Conservation (phyloP, 2,113 vertebrate genomes). For the Salminus brasiliensis region DNA sequence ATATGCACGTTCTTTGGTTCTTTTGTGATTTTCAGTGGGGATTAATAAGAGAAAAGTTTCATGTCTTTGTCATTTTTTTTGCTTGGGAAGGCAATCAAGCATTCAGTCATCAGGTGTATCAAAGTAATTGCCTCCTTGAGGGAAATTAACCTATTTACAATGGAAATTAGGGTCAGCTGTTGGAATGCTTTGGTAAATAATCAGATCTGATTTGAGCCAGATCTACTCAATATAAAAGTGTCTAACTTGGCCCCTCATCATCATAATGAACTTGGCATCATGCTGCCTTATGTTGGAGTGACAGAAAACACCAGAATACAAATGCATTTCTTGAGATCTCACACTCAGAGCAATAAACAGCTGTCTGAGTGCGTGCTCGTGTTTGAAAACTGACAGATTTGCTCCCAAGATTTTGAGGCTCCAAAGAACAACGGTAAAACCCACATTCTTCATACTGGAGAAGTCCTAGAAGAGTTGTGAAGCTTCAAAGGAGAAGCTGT, state of each 20-base stretch:
- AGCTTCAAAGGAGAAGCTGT: background rate
- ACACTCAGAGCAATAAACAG: too few species aligned
- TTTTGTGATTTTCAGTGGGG: background rate
- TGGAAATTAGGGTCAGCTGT: conserved; percentile 25
- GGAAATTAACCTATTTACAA: conserved; percentile 3
- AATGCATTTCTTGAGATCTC: background rate
- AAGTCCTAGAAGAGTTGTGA: background rate
- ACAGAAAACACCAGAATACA: too few species aligned
- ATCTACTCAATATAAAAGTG: background rate
- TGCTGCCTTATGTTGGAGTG: background rate
- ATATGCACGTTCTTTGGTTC: background rate
- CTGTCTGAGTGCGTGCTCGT: too few species aligned
- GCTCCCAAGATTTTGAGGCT: background rate
- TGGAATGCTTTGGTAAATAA: conserved; percentile 25
- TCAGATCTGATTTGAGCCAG: conserved; percentile 21
- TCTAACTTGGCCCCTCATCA: background rate
- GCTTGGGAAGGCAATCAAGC: background rate
- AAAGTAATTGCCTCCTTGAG: conserved; percentile 3
- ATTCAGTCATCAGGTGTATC: conserved; percentile 6
- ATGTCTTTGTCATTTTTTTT: background rate
- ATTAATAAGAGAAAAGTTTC: background rate
- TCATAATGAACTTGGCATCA: background rate
- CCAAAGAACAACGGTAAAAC: background rate
- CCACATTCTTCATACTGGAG: background rate
- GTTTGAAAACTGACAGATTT: background rate